These are phyloP conservation scores for Lasioglossum vierecki DNA, from an alignment of 2,888 invertebrate genomes.

Conservation along the genomic window DNA sequence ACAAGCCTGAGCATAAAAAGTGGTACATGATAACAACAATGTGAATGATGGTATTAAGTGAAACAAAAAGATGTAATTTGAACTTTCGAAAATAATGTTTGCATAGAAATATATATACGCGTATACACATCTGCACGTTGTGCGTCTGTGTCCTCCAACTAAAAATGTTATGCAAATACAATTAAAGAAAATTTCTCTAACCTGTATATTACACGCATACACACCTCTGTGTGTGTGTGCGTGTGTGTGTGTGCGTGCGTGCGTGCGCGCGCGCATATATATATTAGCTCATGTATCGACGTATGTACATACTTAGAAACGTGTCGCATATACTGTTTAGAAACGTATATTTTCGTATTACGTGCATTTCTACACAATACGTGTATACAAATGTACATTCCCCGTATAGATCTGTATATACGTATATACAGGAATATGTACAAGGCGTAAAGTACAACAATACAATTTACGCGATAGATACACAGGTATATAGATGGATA, in stretches of 20 bases:
- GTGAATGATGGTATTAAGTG: not conserved
- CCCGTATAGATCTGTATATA: not conserved
- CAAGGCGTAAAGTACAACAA: not conserved
- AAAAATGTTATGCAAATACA: conserved; percentile 8
- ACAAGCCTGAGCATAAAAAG: conserved; percentile 28
- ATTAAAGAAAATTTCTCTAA: not conserved
- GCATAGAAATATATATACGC: not conserved
- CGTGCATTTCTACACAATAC: not conserved
- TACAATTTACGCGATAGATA: not conserved
- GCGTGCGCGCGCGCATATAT: too few relatives aligned
- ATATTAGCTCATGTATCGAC: not conserved
- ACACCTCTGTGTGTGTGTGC: too few relatives aligned
- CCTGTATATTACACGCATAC: not conserved
- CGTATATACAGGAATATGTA: not conserved
- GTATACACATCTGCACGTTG: not conserved
- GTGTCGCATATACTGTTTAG: not conserved
- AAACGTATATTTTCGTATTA: not conserved
- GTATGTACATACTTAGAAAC: not conserved
- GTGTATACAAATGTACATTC: not conserved
- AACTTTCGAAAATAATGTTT: conserved; percentile 2
- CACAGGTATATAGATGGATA: not conserved
- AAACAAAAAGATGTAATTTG: conserved; percentile 19
- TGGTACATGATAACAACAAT: conserved; percentile 35
- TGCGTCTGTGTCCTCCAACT: not conserved
- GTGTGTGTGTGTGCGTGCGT: too few relatives aligned